These are phyloP conservation scores for Drosophila malerkotliana DNA, from an alignment of 1,140 invertebrate genomes.

Conservation along the genomic window DNA sequence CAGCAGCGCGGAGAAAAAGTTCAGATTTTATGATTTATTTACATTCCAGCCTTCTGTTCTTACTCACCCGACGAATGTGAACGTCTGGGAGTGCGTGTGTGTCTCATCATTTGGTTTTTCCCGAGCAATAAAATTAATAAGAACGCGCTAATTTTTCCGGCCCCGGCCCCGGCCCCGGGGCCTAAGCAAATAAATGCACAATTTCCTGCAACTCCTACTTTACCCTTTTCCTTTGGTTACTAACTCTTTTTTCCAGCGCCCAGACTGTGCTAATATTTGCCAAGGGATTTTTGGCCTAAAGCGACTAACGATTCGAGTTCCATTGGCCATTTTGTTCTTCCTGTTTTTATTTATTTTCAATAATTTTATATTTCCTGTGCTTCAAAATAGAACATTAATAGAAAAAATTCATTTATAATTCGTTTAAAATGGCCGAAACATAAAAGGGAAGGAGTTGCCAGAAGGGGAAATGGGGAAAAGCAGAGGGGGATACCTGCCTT, in stretches of 20 bases:
- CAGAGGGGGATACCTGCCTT: conserved; percentile 29
- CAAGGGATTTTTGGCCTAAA: conserved; percentile 47
- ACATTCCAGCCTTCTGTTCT: conserved; percentile 57
- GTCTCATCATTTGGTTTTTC: conserved; percentile 76
- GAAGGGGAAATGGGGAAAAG: conserved; percentile 17
- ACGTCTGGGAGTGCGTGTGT: conserved; percentile 37
- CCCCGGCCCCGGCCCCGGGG: conserved; percentile 29
- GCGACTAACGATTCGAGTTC: conserved; percentile 14
- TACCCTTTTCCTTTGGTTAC: conserved; percentile 5
- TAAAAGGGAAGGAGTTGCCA: conserved; percentile 6
- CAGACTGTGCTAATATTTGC: conserved; percentile 75
- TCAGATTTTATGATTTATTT: conserved; percentile 78
- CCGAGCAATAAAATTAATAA: conserved; percentile 83
- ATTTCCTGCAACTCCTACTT: conserved; percentile 56
- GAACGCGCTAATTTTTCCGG: conserved; percentile 80
- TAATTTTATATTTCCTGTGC: not conserved
- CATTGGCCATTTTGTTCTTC: conserved; percentile 62
- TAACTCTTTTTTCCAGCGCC: conserved; percentile 39
- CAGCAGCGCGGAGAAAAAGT: conserved; percentile 35
- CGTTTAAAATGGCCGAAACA: conserved; percentile 50
- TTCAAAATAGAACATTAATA: not conserved
- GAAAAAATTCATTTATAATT: conserved; percentile 50
- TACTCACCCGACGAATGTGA: conserved; percentile 19
- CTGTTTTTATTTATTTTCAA: conserved; percentile 7
- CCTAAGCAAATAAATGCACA: conserved; percentile 66